Evolutionary conservation across 1,140 invertebrate genomes (phyloP).

Genomic region (Pteromalus puparum): DNA sequence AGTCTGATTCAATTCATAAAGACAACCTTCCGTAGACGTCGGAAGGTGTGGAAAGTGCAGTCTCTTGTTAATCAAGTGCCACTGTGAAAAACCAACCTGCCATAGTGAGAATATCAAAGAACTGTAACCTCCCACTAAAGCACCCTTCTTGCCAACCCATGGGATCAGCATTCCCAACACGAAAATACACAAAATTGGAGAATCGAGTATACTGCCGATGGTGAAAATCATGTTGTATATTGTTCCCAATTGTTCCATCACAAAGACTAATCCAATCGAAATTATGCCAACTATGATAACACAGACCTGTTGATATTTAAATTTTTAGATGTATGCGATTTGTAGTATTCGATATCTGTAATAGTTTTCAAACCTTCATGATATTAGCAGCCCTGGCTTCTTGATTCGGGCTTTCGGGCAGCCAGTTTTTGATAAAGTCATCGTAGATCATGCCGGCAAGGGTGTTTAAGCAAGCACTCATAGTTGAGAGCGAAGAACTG

Average conservation of each 20-base stretch:
- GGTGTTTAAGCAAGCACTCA: conserved; percentile 74
- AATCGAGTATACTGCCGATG: conserved; percentile 74
- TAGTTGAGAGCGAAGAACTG: conserved; percentile 79
- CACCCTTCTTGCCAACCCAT: conserved; percentile 74
- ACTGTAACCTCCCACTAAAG: conserved; percentile 73
- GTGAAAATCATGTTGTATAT: conserved; percentile 71
- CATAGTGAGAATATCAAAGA: conserved; percentile 76
- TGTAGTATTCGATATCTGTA: neutral
- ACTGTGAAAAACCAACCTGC: conserved; percentile 76
- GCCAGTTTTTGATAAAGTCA: conserved; percentile 74
- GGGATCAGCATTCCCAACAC: conserved; percentile 76
- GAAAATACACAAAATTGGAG: conserved; percentile 76
- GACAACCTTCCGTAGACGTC: conserved; percentile 70
- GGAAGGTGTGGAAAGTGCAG: conserved; percentile 62
- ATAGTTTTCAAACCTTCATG: conserved; percentile 63
- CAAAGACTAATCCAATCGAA: conserved; percentile 75
- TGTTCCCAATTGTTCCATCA: conserved; percentile 69
- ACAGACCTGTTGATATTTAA: conserved; percentile 55
- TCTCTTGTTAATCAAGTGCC: conserved; percentile 67
- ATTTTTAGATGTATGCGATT: neutral
- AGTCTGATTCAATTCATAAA: conserved; percentile 50
- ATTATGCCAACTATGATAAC: conserved; percentile 71
- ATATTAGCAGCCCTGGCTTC: conserved; percentile 66
- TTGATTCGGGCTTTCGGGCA: conserved; percentile 60
- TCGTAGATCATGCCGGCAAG: conserved; percentile 77